phyloP scores from a whole-genome alignment of 2,113 vertebrate species.

The Entomyzon cyanotis region DNA sequence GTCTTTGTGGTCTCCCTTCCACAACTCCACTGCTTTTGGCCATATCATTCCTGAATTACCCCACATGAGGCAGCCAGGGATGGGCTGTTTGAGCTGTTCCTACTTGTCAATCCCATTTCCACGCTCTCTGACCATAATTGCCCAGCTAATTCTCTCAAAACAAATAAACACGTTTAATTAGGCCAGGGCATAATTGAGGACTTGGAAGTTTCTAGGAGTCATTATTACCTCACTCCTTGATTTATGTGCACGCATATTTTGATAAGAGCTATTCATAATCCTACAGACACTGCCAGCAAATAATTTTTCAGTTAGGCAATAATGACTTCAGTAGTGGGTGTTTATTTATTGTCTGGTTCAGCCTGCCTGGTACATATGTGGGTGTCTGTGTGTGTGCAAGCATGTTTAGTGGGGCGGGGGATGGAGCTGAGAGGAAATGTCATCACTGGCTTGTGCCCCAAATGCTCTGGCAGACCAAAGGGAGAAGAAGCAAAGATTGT shows the following conservation, averaged over 20 bases:
- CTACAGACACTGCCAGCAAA: slow-evolving; percentile 68
- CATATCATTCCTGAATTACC: not conserved
- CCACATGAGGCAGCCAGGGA: accelerated
- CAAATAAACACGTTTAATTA: slow-evolving; percentile 40
- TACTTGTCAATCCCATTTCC: not conserved
- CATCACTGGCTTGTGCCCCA: not conserved
- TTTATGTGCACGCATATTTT: slow-evolving; percentile 60
- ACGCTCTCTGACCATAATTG: not conserved
- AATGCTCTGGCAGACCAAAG: not conserved
- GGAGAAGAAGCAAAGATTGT: slow-evolving; percentile 10
- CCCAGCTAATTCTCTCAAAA: not conserved
- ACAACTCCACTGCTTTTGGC: not conserved
- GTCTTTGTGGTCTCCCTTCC: not conserved
- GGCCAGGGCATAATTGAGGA: slow-evolving; percentile 34
- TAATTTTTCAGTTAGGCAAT: slow-evolving; percentile 72
- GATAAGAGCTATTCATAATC: slow-evolving; percentile 67
- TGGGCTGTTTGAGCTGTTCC: accelerated
- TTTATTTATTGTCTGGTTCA: slow-evolving; percentile 72
- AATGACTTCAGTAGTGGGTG: slow-evolving; percentile 70
- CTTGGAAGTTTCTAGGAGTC: slow-evolving; percentile 54
- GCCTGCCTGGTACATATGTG: slow-evolving; percentile 59
- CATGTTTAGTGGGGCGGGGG: not conserved
- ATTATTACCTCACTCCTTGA: slow-evolving; percentile 62
- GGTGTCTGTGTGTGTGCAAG: slow-evolving; percentile 58
- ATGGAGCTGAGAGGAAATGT: slow-evolving; percentile 32